These are phyloP conservation scores for Rhagoletis zephyria DNA, from an alignment of 1,140 invertebrate species.

Conservation along the genomic window DNA sequence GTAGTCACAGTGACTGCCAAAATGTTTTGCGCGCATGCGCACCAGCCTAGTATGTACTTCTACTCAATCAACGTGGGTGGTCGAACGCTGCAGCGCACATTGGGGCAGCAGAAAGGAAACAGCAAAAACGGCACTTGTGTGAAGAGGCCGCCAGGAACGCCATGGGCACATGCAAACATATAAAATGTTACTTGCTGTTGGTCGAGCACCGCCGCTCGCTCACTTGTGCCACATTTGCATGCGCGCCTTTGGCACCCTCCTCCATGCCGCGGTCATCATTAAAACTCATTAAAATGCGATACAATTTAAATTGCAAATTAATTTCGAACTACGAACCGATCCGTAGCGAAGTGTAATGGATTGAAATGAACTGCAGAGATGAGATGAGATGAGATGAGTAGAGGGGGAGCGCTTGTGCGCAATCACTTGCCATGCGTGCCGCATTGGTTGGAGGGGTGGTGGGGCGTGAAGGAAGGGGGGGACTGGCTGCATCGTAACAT, in stretches of 20 bases:
- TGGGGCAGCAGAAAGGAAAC: background rate
- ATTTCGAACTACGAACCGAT: conserved; percentile 48
- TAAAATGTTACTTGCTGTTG: background rate
- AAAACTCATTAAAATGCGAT: conserved; percentile 54
- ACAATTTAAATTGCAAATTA: conserved; percentile 54
- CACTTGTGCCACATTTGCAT: conserved; percentile 30
- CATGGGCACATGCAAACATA: background rate
- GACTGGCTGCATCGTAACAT: background rate
- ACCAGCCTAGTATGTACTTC: background rate
- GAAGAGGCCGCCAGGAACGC: conserved; percentile 13
- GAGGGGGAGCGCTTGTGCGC: background rate
- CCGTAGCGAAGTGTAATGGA: background rate
- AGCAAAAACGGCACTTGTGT: conserved; percentile 31
- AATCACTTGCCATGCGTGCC: conserved; percentile 7
- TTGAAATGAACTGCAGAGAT: background rate
- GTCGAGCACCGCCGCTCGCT: background rate
- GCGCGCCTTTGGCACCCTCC: background rate
- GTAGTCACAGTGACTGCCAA: conserved; percentile 33
- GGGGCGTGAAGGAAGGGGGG: background rate
- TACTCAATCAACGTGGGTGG: conserved; percentile 31
- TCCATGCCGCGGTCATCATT: background rate
- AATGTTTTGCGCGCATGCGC: conserved; percentile 47
- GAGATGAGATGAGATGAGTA: too few relatives aligned
- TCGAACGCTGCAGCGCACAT: background rate
- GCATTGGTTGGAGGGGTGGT: background rate